Evolutionary conservation across 2,888 invertebrate genomes (phyloP).

Genomic region (Bellardia pandia): DNA sequence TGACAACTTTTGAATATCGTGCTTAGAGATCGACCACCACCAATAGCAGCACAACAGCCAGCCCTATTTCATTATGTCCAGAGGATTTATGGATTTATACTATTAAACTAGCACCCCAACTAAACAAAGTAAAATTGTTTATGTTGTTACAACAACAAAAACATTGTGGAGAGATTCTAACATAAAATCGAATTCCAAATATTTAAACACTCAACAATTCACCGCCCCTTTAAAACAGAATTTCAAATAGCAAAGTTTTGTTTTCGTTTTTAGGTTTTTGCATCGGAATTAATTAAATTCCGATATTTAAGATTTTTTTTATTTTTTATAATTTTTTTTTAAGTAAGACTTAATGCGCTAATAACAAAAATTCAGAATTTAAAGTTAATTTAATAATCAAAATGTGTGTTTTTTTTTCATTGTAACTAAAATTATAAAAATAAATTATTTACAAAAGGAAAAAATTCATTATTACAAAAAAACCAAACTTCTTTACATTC

Average conservation of each 20-base stretch:
- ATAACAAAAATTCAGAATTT: slow-evolving; percentile 73
- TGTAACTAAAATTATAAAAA: slow-evolving; percentile 60
- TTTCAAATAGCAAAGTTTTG: slow-evolving; percentile 7
- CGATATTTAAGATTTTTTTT: slow-evolving; percentile 63
- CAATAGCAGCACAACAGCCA: too few species aligned
- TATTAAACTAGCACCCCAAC: too few species aligned
- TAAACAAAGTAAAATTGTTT: too few species aligned
- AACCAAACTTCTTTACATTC: slow-evolving; percentile 54
- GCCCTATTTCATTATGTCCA: too few species aligned
- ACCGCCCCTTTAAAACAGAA: neutral
- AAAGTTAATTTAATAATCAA: slow-evolving; percentile 56
- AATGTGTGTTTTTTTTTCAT: slow-evolving; percentile 46
- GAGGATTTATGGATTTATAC: too few species aligned
- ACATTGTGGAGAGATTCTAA: too few species aligned
- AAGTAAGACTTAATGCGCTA: slow-evolving; percentile 70
- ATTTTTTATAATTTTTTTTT: slow-evolving; percentile 59
- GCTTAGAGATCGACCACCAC: too few species aligned
- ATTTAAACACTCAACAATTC: too few species aligned
- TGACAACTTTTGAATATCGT: too few species aligned
- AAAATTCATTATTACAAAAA: slow-evolving; percentile 50
- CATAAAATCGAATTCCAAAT: too few species aligned
- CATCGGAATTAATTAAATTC: slow-evolving; percentile 67
- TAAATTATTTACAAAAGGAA: slow-evolving; percentile 71
- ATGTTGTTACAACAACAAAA: too few species aligned
- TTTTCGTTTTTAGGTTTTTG: slow-evolving; percentile 65